A percentile compares a stretch with the other conserved stretches of the same genome.
Evolutionary conservation across 2,888 invertebrate genomes (phyloP).

Genomic region (Trachelus iudaicus): DNA sequence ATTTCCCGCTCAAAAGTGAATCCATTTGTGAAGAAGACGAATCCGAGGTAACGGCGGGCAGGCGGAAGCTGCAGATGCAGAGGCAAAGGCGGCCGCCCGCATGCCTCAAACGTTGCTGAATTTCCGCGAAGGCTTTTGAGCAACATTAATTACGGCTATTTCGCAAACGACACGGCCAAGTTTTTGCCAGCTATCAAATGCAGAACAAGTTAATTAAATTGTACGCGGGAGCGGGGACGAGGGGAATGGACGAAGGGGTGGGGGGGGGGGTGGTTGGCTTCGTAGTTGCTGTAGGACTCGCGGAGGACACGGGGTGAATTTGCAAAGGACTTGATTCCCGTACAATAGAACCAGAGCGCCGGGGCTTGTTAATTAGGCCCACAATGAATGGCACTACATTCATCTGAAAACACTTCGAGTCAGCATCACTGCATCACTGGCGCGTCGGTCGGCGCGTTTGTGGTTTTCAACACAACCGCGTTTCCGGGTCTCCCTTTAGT

Average conservation of each 20-base stretch:
- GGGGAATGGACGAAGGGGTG: slow-evolving; percentile 3
- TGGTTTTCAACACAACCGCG: slow-evolving; percentile 14
- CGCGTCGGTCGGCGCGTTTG: slow-evolving; percentile 7
- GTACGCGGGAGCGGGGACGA: slow-evolving; percentile 31
- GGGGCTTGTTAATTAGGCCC: slow-evolving; percentile 51
- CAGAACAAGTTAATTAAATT: slow-evolving; percentile 61
- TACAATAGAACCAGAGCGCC: slow-evolving; percentile 30
- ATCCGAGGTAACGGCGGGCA: too few species aligned
- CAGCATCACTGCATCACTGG: slow-evolving; percentile 25
- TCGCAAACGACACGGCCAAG: slow-evolving; percentile 45
- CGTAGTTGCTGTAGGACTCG: too few species aligned
- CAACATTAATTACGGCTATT: slow-evolving; percentile 48
- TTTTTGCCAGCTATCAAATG: slow-evolving; percentile 52
- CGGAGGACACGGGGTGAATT: slow-evolving; percentile 8
- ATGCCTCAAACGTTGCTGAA: too few species aligned
- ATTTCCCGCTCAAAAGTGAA: too few species aligned
- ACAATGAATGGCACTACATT: slow-evolving; percentile 47
- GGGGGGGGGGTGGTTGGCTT: too few species aligned
- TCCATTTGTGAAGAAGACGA: too few species aligned
- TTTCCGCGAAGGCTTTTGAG: neutral
- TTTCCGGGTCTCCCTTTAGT: slow-evolving; percentile 2
- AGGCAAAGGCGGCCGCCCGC: too few species aligned
- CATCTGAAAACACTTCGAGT: slow-evolving; percentile 48
- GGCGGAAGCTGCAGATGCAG: too few species aligned
- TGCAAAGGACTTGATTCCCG: slow-evolving; percentile 23